Evolutionary conservation across 2,113 vertebrate genomes (phyloP), one percentile per base, ranked within the genome.

Genomic region (Cygnus atratus): DNA sequence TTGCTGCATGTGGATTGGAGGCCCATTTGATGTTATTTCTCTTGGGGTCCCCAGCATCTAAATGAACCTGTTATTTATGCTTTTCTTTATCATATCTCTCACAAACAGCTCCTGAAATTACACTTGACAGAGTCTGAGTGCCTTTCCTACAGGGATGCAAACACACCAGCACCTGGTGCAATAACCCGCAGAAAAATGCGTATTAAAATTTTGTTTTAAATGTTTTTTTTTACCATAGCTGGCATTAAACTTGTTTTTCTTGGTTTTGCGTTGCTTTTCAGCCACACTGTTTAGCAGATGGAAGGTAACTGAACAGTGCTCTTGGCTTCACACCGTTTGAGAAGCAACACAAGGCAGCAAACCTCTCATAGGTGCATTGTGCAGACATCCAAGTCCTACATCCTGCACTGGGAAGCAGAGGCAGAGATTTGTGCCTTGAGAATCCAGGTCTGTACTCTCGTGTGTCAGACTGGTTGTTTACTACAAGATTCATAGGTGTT

Each of bases 41-140:
- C 26, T 20, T 33, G 18, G 57, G 57, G 31, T 33, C 18, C 18
- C 31, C 31, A 33, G 31, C 31, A 58, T 68, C 88, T 97, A 95
- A 95, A 95, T 87, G 37, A 94, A 96, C 92, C 91, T 97, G 90
- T 90, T 93, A 94, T 92, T 95, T 96, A 92, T 97, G 94, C 97
- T 97, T 97, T 96, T 43, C 43, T 43, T 43, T 43, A 16, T 43
- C 43, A 43, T 43, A 15, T 43, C 43, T 43, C 43, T 43, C 43
- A 43, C 43, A 95, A 81, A 95, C 63, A 92, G 95, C 87, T 88
- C 79, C 18, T 25, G 84, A 58, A 20, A 33, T 33, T 7, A 11
- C 31, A 58, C 19, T 20, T 58, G 19, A 58, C 18, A 21, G 57
- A 58, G 57, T 33, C 43, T 6, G 19, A 58, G 19, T 8, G 57